Base-by-base conservation (phyloP, 2,113 vertebrate species). In the Ictidomys tridecemlineatus region DNA sequence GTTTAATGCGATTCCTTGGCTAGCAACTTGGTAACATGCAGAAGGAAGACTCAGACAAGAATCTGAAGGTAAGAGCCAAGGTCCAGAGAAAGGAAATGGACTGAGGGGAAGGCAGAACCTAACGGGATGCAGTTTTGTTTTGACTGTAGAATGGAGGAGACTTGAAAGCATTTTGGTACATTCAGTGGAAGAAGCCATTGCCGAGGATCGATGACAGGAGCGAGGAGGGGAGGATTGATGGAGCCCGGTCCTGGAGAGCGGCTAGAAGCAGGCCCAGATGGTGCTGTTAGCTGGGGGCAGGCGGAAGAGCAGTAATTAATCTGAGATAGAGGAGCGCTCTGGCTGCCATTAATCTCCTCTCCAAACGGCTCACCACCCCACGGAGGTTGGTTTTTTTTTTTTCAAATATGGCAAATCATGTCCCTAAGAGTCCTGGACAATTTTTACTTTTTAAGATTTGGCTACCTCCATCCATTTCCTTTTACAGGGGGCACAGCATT, bases 271-370 rank as follows among this genome's bases (percentile, higher is more conserved):
- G 34, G 65, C 92, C 94, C 70, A 82, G 89, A 92, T 94, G 76
- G 83, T 24, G 39, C 39, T 63, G 14, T 72, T 87, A 69, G 83
- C 82, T 91, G 84, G 76, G 87, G 92, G 88, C 83, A 83, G 88
- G 76, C 80, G 42, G 76, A 87, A 83, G 69, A 87, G 53, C 58
- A 77, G 76, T 91, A 58, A 56, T 76, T 89, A 88, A 78, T 77
- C 63, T 22, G 63, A 73, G 30, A 26, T 63, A 2, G 18, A n/a
- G 42, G 65, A 92, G 69, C 39, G 79, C 32, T 34, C 32, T 34
- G 67, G n/a, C 39, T 24, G 26, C 65, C 63, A 67, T 79, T 84
- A 89, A 89, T 96, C 93, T 85, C 67, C 76, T 32, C 53, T 34
- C 10, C n/a, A 78, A 92, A 83, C 63, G 92, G 26, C 34, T 51